A percentile compares a stretch with the other conserved stretches of the same genome.
These are phyloP conservation scores for Stenichneumon culpator DNA, from an alignment of 2,888 invertebrate genomes.

Conservation along the genomic window DNA sequence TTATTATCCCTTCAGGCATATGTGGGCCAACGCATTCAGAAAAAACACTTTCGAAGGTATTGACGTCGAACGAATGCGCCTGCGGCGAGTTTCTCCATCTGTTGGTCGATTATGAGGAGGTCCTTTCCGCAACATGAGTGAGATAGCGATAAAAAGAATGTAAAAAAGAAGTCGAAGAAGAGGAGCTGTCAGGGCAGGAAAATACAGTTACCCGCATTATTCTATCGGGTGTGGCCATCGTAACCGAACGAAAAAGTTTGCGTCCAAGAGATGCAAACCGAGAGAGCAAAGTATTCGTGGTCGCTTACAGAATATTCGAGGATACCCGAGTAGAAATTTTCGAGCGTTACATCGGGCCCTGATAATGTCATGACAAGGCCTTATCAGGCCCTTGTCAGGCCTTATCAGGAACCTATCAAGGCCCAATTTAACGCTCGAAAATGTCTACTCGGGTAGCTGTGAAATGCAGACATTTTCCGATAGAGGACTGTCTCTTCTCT, in stretches of 20 bases:
- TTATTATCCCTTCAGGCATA: constrained; percentile 82
- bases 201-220: constrained; percentile 66
- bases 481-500: too few relatives aligned
- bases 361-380: too few relatives aligned
- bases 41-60: constrained; percentile 76
- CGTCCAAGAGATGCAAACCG: constrained; percentile 59
- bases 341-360: too few relatives aligned
- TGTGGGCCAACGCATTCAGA: constrained; percentile 74
- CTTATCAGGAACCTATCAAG: too few relatives aligned
- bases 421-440: too few relatives aligned
- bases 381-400: too few relatives aligned
- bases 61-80: constrained; percentile 68
- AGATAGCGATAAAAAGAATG: constrained; percentile 57
- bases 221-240: constrained; percentile 45
- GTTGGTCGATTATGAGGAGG: constrained; percentile 67
- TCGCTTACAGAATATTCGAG: not conserved
- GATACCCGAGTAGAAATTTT: too few relatives aligned
- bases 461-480: too few relatives aligned
- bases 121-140: constrained; percentile 43
- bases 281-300: constrained; percentile 27
- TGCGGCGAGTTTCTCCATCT: constrained; percentile 77
- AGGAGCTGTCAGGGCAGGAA: constrained; percentile 68
- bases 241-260: constrained; percentile 53
- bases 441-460: too few relatives aligned
- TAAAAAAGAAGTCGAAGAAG: constrained; percentile 40